Evolutionary conservation across 30 jellyfish, hydroid and myxozoan genomes (phyloP).

Genomic region (Hydractinia symbiolongicarpus): DNA sequence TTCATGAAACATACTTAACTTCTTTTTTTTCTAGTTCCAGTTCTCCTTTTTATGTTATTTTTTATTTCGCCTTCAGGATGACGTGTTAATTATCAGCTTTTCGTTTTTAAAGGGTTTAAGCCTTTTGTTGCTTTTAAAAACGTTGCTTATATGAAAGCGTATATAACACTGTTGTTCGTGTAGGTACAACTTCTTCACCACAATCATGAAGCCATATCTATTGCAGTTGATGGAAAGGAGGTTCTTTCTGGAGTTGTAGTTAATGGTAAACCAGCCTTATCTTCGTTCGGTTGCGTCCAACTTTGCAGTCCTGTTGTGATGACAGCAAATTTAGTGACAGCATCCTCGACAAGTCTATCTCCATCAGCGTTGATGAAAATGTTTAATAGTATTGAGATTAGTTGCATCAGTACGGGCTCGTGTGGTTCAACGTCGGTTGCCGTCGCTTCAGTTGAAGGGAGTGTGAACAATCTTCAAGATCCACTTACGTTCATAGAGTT

Average conservation of each 20-base stretch:
- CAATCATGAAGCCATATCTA: constrained; percentile 5
- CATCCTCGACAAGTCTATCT: neutral
- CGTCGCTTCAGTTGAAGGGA: neutral
- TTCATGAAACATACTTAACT: no score
- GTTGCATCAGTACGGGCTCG: constrained; percentile 11
- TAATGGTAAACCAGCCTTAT: constrained; percentile 26
- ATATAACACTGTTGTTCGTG: no score
- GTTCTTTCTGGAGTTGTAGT: constrained; percentile 19
- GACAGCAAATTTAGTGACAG: neutral
- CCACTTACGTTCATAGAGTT: neutral
- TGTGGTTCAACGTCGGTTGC: neutral
- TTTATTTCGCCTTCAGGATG: no score
- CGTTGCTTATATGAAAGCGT: no score
- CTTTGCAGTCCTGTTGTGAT: constrained; percentile 39
- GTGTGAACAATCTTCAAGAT: neutral
- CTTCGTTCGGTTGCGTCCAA: constrained; percentile 11
- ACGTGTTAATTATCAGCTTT: no score
- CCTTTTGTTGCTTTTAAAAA: no score
- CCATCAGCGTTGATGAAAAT: neutral
- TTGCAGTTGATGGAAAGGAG: neutral
- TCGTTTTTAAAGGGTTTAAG: no score
- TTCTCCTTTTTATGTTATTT: no score
- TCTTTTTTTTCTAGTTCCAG: no score
- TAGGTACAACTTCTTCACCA: no score
- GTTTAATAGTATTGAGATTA: neutral